Evolutionary conservation across 2,888 invertebrate species (phyloP).

Genomic region (Meandrusa payeni): DNA sequence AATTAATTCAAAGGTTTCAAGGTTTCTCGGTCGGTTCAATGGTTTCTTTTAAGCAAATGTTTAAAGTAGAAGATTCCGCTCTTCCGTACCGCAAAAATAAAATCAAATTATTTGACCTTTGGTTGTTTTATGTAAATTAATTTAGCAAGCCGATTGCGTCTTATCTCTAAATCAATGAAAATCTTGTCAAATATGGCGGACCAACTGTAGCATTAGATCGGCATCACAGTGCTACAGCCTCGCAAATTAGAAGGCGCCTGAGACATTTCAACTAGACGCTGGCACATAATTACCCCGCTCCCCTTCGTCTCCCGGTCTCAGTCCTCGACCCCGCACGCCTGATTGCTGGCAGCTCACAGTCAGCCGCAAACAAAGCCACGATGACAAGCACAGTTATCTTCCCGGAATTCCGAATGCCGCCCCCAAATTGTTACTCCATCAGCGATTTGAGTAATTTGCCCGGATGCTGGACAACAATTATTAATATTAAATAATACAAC

Average conservation of each 20-base stretch:
- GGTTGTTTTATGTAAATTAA: no score
- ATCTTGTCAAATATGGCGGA: constrained; percentile 8
- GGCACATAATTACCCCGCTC: constrained; percentile 32
- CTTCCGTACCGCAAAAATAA: no score
- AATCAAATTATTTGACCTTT: no score
- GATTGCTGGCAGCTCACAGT: constrained; percentile 55
- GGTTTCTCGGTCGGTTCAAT: no score
- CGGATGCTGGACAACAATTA: constrained; percentile 25
- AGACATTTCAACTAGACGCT: constrained; percentile 59
- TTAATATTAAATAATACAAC: constrained; percentile 6
- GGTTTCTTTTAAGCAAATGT: no score
- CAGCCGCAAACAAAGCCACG: constrained; percentile 61
- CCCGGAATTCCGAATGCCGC: constrained; percentile 53
- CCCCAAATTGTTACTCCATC: constrained; percentile 46
- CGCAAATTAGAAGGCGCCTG: constrained; percentile 61
- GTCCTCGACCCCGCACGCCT: constrained; percentile 36
- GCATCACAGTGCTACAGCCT: constrained; percentile 45
- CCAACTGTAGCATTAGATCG: constrained; percentile 26
- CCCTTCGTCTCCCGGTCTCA: constrained; percentile 27
- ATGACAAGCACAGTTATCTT: constrained; percentile 58
- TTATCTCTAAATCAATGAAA: not conserved
- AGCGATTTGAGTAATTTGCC: constrained; percentile 57
- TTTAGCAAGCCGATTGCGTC: not conserved
- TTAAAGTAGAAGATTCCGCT: no score
- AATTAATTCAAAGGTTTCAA: no score